Conservation (phyloP, 1,140 invertebrate species). For the Drosophila gunungcola region DNA sequence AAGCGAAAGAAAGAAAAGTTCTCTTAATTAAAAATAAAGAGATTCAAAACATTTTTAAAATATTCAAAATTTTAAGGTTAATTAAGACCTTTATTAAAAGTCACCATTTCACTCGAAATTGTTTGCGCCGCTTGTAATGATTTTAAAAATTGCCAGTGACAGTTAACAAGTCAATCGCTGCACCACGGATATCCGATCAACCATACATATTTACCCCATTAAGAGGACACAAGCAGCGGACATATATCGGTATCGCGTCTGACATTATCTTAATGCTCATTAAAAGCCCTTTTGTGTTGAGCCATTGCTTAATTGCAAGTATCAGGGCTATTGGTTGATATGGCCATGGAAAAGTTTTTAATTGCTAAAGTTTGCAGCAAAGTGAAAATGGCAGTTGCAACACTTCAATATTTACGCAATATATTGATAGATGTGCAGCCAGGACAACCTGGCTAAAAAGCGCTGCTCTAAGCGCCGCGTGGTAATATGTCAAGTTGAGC, state of each 20-base stretch:
- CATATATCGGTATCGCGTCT: constrained; percentile 1
- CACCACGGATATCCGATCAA: constrained; percentile 12
- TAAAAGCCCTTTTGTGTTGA: constrained; percentile 58
- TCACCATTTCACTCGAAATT: background rate
- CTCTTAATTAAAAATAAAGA: too few species aligned
- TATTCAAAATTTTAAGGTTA: background rate
- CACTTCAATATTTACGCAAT: constrained; percentile 70
- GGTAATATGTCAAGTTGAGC: constrained; percentile 72
- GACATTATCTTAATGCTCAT: constrained; percentile 65
- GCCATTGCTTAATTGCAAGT: constrained; percentile 57
- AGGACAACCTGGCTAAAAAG: constrained; percentile 37
- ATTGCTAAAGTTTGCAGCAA: constrained; percentile 68
- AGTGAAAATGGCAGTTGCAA: constrained; percentile 59
- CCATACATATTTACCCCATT: constrained; percentile 4
- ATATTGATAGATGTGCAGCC: constrained; percentile 37
- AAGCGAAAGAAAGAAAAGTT: too few species aligned
- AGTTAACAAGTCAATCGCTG: constrained; percentile 74
- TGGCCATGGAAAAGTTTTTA: constrained; percentile 58
- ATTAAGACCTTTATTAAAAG: background rate
- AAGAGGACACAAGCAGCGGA: constrained; percentile 6
- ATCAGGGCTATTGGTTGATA: constrained; percentile 35
- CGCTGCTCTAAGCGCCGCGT: constrained; percentile 26
- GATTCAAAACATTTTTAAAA: background rate
- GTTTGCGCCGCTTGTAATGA: background rate
- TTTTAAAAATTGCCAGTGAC: constrained; percentile 55